Base-by-base conservation (phyloP, 2,797 vertebrate species). In the Myotis daubentonii region DNA sequence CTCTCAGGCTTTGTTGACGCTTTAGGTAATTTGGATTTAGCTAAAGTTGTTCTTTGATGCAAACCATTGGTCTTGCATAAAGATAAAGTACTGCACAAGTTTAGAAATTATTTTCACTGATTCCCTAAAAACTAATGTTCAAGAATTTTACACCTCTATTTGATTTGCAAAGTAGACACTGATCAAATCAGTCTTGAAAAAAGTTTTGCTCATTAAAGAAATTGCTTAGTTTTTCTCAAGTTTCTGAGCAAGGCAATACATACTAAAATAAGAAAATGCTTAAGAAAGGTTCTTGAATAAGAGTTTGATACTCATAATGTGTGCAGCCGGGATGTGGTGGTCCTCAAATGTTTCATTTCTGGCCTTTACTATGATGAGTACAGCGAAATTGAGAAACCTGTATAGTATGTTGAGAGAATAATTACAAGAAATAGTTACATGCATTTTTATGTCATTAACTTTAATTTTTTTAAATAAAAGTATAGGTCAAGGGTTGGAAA, bases 321-420 rank as follows among this genome's bases (percentile, higher is more conserved):
- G 3, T 1, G 9, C 11, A 53, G 2, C 5, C 76, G 23, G 2
- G 17, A 53, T 7, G 16, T n/a, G 8, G 13, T 20, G 2, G 11
- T 22, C 4, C 28, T 81, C 47, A n/a, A 84, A 81, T 20, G 4
- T 15, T 75, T 30, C 33, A 28, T 72, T 74, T 57, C 20, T 38
- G 3, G 25, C 41, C 8, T 51, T 8, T 78, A 2, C 28, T 3
- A 19, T 19, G 4, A 22, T 25, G 33, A 70, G 3, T 4, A 44
- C 1, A 82, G 19, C 7, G 15, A 72, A 72, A 51, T 23, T 70
- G 30, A 81, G 22, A 19, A 20, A 74, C 3, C 38, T 55, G 51
- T 16, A n/a, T 3, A 70, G 12, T 0, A 71, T 9, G 9, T 17
- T 62, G 16, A 62, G 11, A 62, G 47, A 22, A 36, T 8, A 38